A percentile compares a stretch with the other conserved stretches of the same genome.
These are phyloP conservation scores for Embidobia sp. DNA, from an alignment of 2,888 invertebrate species.

Conservation along the genomic window DNA sequence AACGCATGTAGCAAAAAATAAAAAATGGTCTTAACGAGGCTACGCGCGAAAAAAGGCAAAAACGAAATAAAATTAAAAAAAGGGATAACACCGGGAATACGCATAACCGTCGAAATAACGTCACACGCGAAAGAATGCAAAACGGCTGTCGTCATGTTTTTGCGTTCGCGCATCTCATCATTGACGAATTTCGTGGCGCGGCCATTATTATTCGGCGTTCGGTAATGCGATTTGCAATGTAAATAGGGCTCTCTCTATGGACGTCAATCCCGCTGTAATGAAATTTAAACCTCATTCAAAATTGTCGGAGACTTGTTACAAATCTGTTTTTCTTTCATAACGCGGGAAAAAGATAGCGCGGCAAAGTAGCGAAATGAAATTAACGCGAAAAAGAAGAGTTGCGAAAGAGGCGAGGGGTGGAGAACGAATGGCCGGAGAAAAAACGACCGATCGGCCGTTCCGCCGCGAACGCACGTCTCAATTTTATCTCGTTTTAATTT, in stretches of 20 bases:
- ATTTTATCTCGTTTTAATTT: slow-evolving; percentile 57
- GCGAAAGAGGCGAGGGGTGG: too few relatives aligned
- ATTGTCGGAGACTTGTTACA: slow-evolving; percentile 33
- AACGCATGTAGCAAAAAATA: too few relatives aligned
- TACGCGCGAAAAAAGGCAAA: too few relatives aligned
- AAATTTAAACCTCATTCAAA: slow-evolving; percentile 47
- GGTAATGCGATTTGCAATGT: slow-evolving; percentile 50
- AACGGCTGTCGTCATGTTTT: too few relatives aligned
- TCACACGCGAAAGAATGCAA: too few relatives aligned
- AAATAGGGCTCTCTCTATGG: slow-evolving; percentile 25
- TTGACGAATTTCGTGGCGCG: slow-evolving; percentile 22
- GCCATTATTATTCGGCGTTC: slow-evolving; percentile 35
- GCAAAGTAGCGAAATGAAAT: slow-evolving; percentile 7
- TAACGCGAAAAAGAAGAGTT: neutral
- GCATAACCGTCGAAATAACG: too few relatives aligned
- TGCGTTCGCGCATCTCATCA: too few relatives aligned
- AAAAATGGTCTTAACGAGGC: too few relatives aligned
- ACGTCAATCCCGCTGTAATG: slow-evolving; percentile 45
- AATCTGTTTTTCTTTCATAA: slow-evolving; percentile 28
- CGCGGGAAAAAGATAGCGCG: neutral
- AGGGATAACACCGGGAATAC: too few relatives aligned
- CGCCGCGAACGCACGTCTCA: slow-evolving; percentile 19
- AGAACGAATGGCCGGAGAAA: neutral
- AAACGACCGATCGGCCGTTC: neutral
- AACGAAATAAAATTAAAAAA: too few relatives aligned